Evolutionary conservation across 2,797 vertebrate genomes (phyloP).

Genomic region (Aldrovandia affinis): DNA sequence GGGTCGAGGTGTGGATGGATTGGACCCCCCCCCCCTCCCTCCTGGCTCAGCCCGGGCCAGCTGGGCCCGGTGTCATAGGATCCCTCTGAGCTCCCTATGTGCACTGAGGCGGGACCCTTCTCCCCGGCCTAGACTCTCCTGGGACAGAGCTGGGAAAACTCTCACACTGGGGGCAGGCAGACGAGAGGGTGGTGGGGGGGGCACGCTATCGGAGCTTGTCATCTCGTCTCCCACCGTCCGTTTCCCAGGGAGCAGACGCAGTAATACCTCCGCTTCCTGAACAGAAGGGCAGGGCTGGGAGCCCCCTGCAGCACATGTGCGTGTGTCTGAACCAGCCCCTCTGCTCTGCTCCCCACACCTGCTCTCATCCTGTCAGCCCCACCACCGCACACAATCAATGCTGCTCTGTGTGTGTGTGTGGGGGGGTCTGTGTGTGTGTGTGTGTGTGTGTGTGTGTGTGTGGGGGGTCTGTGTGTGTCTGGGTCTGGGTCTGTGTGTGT

Average conservation of each 20-base stretch:
- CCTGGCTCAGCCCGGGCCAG: slow-evolving; percentile 40
- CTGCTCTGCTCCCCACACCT: background rate
- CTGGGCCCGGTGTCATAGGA: slow-evolving; percentile 47
- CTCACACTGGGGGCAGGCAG: background rate
- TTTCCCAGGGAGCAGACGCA: background rate
- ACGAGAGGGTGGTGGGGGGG: slow-evolving; percentile 22
- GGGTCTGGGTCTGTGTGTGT: too few relatives aligned
- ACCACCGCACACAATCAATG: background rate
- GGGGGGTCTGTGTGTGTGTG: slow-evolving; percentile 6
- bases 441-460: background rate
- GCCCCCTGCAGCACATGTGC: background rate
- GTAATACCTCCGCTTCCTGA: background rate
- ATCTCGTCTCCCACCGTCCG: slow-evolving; percentile 39
- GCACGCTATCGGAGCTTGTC: slow-evolving; percentile 47
- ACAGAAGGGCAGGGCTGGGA: background rate
- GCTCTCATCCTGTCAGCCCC: background rate
- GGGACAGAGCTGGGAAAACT: slow-evolving; percentile 43
- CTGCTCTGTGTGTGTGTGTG: too few relatives aligned
- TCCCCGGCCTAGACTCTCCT: slow-evolving; percentile 40
- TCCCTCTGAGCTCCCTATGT: slow-evolving; percentile 42
- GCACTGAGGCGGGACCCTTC: slow-evolving; percentile 37
- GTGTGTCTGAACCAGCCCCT: background rate
- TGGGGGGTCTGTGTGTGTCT: too few relatives aligned
- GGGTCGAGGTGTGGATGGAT: background rate
- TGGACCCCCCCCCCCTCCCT: background rate